phyloP scores from a whole-genome alignment of 1,140 invertebrate genomes.

The Drosophila guanche region DNA sequence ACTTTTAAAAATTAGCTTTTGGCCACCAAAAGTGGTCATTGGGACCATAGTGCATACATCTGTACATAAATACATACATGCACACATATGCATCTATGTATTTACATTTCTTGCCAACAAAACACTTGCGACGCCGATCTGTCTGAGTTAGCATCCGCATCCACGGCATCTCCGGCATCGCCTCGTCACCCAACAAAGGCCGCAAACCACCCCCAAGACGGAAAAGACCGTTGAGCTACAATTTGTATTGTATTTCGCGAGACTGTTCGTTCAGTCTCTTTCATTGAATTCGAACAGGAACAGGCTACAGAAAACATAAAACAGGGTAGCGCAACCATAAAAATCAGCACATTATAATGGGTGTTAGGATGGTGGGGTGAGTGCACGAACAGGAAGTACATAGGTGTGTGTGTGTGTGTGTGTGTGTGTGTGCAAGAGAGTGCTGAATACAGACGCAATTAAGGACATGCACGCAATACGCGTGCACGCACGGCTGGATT shows the following conservation, averaged over 20 bases:
- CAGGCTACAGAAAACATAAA: slow-evolving; percentile 4
- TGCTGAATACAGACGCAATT: slow-evolving; percentile 72
- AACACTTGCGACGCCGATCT: slow-evolving; percentile 72
- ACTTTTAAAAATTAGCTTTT: too few relatives aligned
- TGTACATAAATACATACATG: too few relatives aligned
- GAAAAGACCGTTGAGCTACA: slow-evolving; percentile 49
- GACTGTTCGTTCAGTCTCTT: slow-evolving; percentile 3
- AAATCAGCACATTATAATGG: slow-evolving; percentile 66
- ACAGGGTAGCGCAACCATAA: slow-evolving; percentile 20
- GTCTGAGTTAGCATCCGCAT: slow-evolving; percentile 49
- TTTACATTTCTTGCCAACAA: slow-evolving; percentile 10
- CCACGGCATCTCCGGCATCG: slow-evolving; percentile 17
- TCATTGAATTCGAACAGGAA: slow-evolving; percentile 64
- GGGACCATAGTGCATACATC: too few relatives aligned
- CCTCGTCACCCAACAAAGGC: slow-evolving; percentile 8
- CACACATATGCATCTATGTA: too few relatives aligned
- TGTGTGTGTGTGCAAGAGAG: slow-evolving; percentile 24
- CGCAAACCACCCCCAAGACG: slow-evolving; percentile 58
- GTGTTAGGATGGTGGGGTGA: too few relatives aligned
- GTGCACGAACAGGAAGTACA: slow-evolving; percentile 57
- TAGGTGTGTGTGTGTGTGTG: slow-evolving; percentile 11
- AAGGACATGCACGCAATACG: slow-evolving; percentile 67
- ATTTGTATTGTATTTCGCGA: slow-evolving; percentile 44
- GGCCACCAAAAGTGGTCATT: too few relatives aligned
- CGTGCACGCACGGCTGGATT: slow-evolving; percentile 31